phyloP scores from a whole-genome alignment of 2,113 vertebrate species.

The Thamnaconus septentrionalis region DNA sequence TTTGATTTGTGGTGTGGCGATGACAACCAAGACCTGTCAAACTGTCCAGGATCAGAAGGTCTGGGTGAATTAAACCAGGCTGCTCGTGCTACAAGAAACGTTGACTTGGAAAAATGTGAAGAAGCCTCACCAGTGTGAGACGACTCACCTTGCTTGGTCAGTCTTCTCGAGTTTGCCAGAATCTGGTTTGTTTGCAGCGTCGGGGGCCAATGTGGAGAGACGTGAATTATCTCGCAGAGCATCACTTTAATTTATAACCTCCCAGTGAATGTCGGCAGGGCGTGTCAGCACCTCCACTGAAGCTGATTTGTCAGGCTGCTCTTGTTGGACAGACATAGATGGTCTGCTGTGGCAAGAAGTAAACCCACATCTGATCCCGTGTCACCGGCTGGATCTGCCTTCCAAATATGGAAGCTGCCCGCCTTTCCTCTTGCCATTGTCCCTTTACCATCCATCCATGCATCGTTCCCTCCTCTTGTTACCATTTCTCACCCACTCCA shows the following conservation, averaged over 20 bases:
- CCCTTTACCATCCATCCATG: background rate
- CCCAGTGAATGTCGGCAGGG: slow-evolving; percentile 9
- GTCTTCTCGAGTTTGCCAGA: background rate
- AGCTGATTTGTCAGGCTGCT: slow-evolving; percentile 19
- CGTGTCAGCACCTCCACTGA: slow-evolving; percentile 35
- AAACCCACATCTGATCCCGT: slow-evolving; percentile 16
- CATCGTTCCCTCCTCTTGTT: background rate
- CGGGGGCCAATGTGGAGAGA: slow-evolving; percentile 9
- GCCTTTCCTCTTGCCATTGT: background rate
- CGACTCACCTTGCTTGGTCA: background rate
- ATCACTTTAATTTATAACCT: slow-evolving; percentile 58
- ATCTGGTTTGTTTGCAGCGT: background rate
- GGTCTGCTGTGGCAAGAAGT: slow-evolving; percentile 27
- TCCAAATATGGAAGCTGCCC: slow-evolving; percentile 39
- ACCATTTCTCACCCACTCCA: background rate
- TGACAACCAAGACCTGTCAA: too few relatives aligned
- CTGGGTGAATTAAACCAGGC: too few relatives aligned
- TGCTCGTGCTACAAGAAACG: too few relatives aligned
- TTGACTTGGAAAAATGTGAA: too few relatives aligned
- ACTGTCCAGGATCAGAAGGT: too few relatives aligned
- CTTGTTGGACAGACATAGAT: slow-evolving; percentile 42
- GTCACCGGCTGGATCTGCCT: background rate
- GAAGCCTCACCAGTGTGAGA: too few relatives aligned
- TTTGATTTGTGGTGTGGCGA: too few relatives aligned
- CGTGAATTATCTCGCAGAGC: slow-evolving; percentile 2